phyloP scores from a whole-genome alignment of 2,888 invertebrate species.

The Erebia ligea region DNA sequence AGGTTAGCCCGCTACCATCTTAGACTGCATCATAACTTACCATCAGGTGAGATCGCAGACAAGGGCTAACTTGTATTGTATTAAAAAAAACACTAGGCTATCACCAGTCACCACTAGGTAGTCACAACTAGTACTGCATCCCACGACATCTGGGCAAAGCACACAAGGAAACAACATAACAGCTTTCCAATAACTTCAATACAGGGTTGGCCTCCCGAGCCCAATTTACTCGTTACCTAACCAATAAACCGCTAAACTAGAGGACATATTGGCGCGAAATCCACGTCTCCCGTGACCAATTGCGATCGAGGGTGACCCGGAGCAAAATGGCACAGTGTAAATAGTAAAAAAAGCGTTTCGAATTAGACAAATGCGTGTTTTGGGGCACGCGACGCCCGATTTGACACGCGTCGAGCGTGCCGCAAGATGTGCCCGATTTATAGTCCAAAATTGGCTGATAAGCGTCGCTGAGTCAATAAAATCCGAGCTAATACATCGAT shows the following conservation, averaged over 20 bases:
- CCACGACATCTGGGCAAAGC: constrained; percentile 35
- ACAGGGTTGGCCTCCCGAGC: constrained; percentile 51
- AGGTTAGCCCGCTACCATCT: too few species aligned
- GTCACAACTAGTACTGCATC: too few species aligned
- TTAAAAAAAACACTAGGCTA: too few species aligned
- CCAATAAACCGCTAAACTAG: constrained; percentile 70
- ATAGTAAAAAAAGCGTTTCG: constrained; percentile 74
- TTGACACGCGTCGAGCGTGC: constrained; percentile 56
- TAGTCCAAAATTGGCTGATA: constrained; percentile 20
- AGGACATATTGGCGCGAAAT: constrained; percentile 69
- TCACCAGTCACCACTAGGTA: too few species aligned
- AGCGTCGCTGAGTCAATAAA: constrained; percentile 10
- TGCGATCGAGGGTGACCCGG: constrained; percentile 63
- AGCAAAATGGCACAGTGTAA: constrained; percentile 61
- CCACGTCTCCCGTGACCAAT: constrained; percentile 75
- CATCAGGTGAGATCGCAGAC: too few species aligned
- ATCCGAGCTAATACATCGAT: too few species aligned
- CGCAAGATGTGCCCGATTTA: constrained; percentile 35
- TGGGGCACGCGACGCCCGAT: constrained; percentile 74
- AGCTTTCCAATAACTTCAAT: constrained; percentile 23
- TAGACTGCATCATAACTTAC: too few species aligned
- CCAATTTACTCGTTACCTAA: constrained; percentile 49
- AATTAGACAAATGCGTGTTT: constrained; percentile 81
- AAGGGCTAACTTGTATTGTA: too few species aligned
- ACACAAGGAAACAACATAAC: constrained; percentile 12